Percentiles rank a stretch among this genome's conserved stretches.
Evolutionary conservation across 1,140 invertebrate genomes (phyloP).

Genomic region (Drosophila trapezifrons): DNA sequence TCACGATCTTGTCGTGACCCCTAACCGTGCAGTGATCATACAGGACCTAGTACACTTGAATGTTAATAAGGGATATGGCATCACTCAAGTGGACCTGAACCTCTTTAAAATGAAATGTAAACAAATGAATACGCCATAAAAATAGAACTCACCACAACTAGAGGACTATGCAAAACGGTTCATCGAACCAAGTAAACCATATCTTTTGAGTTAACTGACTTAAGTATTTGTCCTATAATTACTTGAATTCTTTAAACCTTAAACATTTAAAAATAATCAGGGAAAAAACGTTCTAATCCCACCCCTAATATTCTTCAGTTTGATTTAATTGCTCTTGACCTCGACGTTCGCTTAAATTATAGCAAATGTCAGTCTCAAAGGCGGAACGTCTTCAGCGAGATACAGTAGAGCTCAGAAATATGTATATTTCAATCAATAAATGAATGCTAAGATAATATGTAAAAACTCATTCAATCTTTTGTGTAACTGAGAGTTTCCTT

Average conservation of each 20-base stretch:
- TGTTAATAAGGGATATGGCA: constrained; percentile 4
- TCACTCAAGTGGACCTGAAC: accelerated
- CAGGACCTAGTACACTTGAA: constrained; percentile 31
- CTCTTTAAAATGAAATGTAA: not conserved
- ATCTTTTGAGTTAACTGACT: not conserved
- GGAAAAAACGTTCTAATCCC: not conserved
- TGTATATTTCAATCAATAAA: not conserved
- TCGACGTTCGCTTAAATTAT: constrained; percentile 17
- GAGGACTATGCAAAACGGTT: not conserved
- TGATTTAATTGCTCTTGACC: constrained; percentile 17
- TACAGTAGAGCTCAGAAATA: not conserved
- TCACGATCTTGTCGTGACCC: not conserved
- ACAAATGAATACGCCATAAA: not conserved
- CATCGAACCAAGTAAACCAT: not conserved
- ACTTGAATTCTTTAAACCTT: not conserved
- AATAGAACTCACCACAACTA: too few species aligned
- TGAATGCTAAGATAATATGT: not conserved
- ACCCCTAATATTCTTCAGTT: not conserved
- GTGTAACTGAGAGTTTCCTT: too few species aligned
- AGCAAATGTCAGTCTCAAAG: constrained; percentile 25
- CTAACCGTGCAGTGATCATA: not conserved
- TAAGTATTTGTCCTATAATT: not conserved
- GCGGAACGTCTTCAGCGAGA: not conserved
- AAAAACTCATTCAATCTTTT: too few species aligned
- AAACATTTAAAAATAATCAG: not conserved